phyloP scores from a whole-genome alignment of 1,140 invertebrate species.

The Cecropterus lyciades region DNA sequence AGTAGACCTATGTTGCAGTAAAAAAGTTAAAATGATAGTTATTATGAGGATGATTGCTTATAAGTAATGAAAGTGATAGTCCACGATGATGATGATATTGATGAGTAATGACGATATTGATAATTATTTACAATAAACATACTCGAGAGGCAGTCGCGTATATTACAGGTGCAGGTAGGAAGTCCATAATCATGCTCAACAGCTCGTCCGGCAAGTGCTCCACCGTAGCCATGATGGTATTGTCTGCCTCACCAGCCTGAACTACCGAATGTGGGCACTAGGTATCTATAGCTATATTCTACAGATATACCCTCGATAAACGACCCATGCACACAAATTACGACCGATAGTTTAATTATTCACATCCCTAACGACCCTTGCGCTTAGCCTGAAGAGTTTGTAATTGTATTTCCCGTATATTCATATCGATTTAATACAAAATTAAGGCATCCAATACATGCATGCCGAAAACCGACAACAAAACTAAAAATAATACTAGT shows the following conservation, averaged over 20 bases:
- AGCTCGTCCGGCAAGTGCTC: conserved; percentile 53
- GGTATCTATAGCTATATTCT: not conserved
- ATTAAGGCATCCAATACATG: not conserved
- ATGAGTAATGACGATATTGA: too few species aligned
- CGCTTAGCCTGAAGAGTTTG: conserved; percentile 13
- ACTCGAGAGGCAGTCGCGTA: conserved; percentile 33
- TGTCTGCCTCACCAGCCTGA: too few species aligned
- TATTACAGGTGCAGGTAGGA: conserved; percentile 35
- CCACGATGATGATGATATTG: too few species aligned
- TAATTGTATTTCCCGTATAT: conserved; percentile 5
- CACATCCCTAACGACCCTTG: conserved; percentile 5
- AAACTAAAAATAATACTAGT: too few species aligned
- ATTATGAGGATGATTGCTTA: too few species aligned
- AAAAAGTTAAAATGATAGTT: too few species aligned
- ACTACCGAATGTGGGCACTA: too few species aligned
- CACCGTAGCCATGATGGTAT: conserved; percentile 25
- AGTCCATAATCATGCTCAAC: conserved; percentile 46
- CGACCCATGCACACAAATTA: conserved; percentile 3
- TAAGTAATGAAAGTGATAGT: too few species aligned
- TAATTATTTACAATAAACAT: conserved; percentile 19
- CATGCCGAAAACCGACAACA: not conserved
- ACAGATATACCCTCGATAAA: too few species aligned
- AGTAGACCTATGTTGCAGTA: too few species aligned
- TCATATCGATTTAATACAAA: conserved; percentile 1
- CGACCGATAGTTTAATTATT: not conserved